Evolutionary conservation across 64 coral and sea anemone species (phyloP), one percentile per base, ranked within the genome.

Genomic region (Montipora foliosa): DNA sequence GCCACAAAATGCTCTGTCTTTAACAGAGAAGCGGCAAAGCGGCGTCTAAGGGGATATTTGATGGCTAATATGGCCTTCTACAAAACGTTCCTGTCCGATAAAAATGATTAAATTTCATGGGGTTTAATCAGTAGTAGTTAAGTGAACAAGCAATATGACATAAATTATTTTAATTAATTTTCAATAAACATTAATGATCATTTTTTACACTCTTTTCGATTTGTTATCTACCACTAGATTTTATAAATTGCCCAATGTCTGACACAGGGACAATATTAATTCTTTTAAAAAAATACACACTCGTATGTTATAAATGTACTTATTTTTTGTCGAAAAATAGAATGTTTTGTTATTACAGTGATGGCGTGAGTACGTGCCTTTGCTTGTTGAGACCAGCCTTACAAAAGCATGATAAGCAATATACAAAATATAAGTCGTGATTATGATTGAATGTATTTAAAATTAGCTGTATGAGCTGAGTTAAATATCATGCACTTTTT

Each of bases 21-120:
- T 1, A 71, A 86, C 46, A 45, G 14, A 14, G 1, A 13, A 50
- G 46, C 66, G 66, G 64, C 45, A 71, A 86, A 72, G 17, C 67
- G 82, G 82, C 82, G 82, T 21, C 82, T 71, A 8, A 29, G 66
- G 44, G 15, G 82, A 86, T 86, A 86, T 86, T 82, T 67, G 79
- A 29, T 81, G 79, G 52, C 50, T 60, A 2, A 37, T 37, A 37
- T 37, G 37, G 37, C 37, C 37, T 37, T 17, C 47, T 78, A 49
- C 45, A 17, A 78, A 50, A 78, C 76, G 53, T 57, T 57, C 2
- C 6, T 11, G 6, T 57, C 53, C 53, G 11, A 8, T 11, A 57
- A 37, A 37, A 37, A 37, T 37, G 37, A 37, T 37, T 37, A 37
- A 37, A 37, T 37, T 37, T 37, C 37, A 37, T 37, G 37, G 37